Evolutionary conservation across 2,113 vertebrate genomes (phyloP).

Genomic region (Drymodes brunneopygia): DNA sequence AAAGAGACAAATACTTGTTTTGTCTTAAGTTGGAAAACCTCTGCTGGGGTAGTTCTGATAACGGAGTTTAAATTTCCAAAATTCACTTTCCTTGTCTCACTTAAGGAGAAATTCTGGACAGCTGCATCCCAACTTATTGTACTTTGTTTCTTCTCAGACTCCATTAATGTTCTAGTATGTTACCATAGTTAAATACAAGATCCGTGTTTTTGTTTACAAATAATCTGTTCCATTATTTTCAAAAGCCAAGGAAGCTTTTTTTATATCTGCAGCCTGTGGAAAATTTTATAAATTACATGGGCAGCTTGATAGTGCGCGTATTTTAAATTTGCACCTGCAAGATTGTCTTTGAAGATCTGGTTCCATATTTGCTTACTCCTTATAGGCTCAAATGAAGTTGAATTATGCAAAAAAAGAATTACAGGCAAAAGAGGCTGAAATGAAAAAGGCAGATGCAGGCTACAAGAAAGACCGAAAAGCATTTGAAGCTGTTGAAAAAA

Average conservation of each 20-base stretch:
- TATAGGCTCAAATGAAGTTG: conserved; percentile 90
- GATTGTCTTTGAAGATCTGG: background rate
- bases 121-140: background rate
- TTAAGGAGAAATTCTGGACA: background rate
- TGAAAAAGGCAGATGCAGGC: conserved; percentile 86
- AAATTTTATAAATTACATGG: background rate
- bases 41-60: background rate
- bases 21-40: background rate
- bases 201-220: background rate
- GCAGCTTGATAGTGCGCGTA: background rate
- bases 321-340: background rate
- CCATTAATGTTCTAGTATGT: background rate
- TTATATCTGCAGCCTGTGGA: background rate
- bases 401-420: conserved; percentile 87
- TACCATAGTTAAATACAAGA: background rate
- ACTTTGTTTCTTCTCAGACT: background rate
- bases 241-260: background rate
- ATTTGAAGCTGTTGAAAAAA: conserved; percentile 75
- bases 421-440: conserved; percentile 86
- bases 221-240: background rate
- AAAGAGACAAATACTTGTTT: background rate
- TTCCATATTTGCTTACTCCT: background rate
- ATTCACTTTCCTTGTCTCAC: background rate
- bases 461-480: conserved; percentile 85
- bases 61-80: background rate